Conservation (phyloP, 2,113 vertebrate genomes). For the Stercorarius parasiticus region DNA sequence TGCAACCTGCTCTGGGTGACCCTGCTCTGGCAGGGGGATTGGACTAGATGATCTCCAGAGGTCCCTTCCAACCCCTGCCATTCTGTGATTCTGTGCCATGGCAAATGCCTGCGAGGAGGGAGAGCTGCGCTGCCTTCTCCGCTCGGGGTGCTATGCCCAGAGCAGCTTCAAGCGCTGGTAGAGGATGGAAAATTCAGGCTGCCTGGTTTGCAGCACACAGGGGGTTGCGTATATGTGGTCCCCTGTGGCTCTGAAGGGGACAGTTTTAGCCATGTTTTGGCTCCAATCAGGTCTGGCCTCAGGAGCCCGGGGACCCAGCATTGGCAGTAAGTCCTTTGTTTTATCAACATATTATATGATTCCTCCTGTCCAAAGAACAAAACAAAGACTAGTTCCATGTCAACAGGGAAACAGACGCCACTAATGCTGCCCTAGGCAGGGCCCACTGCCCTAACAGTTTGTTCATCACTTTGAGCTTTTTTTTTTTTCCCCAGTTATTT, state of each 20-base stretch:
- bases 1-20: not conserved
- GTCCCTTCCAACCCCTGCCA: not conserved
- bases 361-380: not conserved
- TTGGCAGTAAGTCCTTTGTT: not conserved
- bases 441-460: not conserved
- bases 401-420: not conserved
- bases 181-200: not conserved
- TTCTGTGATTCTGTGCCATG: not conserved
- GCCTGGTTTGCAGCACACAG: not conserved
- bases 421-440: not conserved
- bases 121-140: not conserved
- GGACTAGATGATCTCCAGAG: not conserved
- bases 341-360: not conserved
- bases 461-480: not conserved
- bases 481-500: not conserved
- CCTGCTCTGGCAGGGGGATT: not conserved
- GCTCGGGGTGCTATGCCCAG: not conserved
- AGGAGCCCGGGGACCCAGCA: not conserved
- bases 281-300: not conserved
- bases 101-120: not conserved
- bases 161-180: not conserved
- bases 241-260: not conserved
- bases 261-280: not conserved
- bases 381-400: not conserved
- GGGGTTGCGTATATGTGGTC: not conserved